Percentiles rank a stretch among this genome's conserved stretches.
phyloP scores from a whole-genome alignment of 2,888 invertebrate genomes.

The Emmelina monodactyla region DNA sequence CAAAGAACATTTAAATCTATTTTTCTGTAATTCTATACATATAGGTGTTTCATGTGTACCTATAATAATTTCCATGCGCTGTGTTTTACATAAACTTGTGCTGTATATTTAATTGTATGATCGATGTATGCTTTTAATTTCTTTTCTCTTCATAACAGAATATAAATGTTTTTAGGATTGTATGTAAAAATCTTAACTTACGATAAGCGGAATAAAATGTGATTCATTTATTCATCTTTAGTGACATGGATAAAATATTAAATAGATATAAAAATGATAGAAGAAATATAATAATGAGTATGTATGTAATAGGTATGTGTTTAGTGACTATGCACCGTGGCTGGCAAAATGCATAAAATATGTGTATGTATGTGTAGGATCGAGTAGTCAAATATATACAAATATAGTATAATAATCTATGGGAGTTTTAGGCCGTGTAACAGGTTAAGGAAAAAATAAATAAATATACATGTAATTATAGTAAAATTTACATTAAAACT shows the following conservation, averaged over 20 bases:
- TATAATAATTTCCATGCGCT: background rate
- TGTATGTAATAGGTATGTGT: background rate
- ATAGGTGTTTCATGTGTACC: no score
- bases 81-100: no score
- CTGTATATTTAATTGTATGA: background rate
- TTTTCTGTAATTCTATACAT: no score
- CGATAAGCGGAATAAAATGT: constrained; percentile 35
- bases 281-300: constrained; percentile 16
- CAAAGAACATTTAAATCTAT: no score
- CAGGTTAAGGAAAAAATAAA: constrained; percentile 17
- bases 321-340: constrained; percentile 29
- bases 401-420: constrained; percentile 19
- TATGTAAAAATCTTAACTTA: constrained; percentile 24
- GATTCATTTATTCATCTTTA: constrained; percentile 37
- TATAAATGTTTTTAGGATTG: constrained; percentile 24
- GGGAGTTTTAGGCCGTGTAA: constrained; percentile 4
- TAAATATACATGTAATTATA: constrained; percentile 20
- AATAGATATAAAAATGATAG: constrained; percentile 3
- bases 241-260: constrained; percentile 20
- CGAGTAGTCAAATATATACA: constrained; percentile 25
- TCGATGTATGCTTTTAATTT: no score
- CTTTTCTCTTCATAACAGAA: constrained; percentile 24
- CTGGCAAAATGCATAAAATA: constrained; percentile 30
- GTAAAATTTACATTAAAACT: constrained; percentile 21
- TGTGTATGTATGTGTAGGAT: no score